Percentiles rank a stretch among this genome's conserved stretches.
Evolutionary conservation across 2,113 vertebrate species (phyloP).

Genomic region (Anthoscopus minutus): DNA sequence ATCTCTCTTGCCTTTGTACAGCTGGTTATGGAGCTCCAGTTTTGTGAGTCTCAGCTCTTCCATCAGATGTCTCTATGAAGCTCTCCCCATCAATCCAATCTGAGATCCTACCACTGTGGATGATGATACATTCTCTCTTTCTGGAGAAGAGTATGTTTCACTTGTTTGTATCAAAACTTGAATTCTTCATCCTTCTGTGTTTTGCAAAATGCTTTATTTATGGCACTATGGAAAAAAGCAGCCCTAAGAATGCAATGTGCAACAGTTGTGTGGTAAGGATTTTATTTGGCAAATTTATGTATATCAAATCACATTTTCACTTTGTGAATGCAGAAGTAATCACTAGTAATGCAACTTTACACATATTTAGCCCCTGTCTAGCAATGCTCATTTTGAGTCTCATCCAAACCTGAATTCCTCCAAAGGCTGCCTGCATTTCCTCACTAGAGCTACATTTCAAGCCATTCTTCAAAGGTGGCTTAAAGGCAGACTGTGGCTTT

Average conservation of each 20-base stretch:
- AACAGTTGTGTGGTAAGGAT: background rate
- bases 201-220: background rate
- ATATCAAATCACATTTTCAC: background rate
- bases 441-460: background rate
- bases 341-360: background rate
- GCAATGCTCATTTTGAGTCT: background rate
- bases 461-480: background rate
- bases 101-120: background rate
- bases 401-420: background rate
- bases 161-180: background rate
- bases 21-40: background rate
- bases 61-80: background rate
- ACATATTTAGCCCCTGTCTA: background rate
- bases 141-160: background rate
- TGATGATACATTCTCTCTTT: background rate
- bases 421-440: background rate
- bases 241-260: background rate
- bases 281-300: background rate
- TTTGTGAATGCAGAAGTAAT: background rate
- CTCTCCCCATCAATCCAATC: background rate
- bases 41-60: background rate
- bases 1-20: background rate
- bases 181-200: background rate
- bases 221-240: background rate
- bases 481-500: background rate